A percentile compares a stretch with the other conserved stretches of the same genome.
Evolutionary conservation across 2,797 vertebrate genomes (phyloP).

Genomic region (Melanotaenia pygmaea): DNA sequence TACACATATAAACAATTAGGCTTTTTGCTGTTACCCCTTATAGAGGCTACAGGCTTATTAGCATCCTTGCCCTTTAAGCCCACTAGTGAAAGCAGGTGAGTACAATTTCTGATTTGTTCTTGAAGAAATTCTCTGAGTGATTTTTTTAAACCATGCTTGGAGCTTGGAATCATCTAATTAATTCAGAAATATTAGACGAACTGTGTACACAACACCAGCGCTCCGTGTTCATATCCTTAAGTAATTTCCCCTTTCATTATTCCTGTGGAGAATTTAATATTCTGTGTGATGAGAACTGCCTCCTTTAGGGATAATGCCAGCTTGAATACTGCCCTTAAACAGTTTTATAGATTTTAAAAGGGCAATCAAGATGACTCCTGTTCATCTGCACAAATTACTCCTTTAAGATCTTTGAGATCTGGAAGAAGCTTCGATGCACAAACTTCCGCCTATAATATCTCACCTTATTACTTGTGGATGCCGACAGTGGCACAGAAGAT

Average conservation of each 20-base stretch:
- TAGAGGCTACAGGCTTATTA: slow-evolving; percentile 31
- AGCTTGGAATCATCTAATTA: slow-evolving; percentile 58
- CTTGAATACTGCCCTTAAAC: slow-evolving; percentile 62
- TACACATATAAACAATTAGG: slow-evolving; percentile 36
- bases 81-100: slow-evolving; percentile 57
- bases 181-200: slow-evolving; percentile 58
- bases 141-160: slow-evolving; percentile 4
- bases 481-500: slow-evolving; percentile 44
- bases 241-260: slow-evolving; percentile 74
- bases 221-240: slow-evolving; percentile 62
- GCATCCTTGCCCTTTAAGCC: slow-evolving; percentile 53
- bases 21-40: slow-evolving; percentile 43
- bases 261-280: slow-evolving; percentile 77
- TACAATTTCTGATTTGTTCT: slow-evolving; percentile 32
- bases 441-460: slow-evolving; percentile 28
- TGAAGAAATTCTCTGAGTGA: slow-evolving; percentile 29
- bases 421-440: slow-evolving; percentile 31
- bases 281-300: slow-evolving; percentile 71
- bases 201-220: slow-evolving; percentile 57
- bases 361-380: slow-evolving; percentile 63
- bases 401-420: slow-evolving; percentile 41
- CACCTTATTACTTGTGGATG: slow-evolving; percentile 60
- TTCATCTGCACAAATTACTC: slow-evolving; percentile 49
- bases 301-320: slow-evolving; percentile 66
- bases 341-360: slow-evolving; percentile 72